Evolutionary conservation across 2,113 vertebrate genomes (phyloP), one percentile per base, ranked within the genome.

Genomic region (Sterrhoptilus dennistouni): DNA sequence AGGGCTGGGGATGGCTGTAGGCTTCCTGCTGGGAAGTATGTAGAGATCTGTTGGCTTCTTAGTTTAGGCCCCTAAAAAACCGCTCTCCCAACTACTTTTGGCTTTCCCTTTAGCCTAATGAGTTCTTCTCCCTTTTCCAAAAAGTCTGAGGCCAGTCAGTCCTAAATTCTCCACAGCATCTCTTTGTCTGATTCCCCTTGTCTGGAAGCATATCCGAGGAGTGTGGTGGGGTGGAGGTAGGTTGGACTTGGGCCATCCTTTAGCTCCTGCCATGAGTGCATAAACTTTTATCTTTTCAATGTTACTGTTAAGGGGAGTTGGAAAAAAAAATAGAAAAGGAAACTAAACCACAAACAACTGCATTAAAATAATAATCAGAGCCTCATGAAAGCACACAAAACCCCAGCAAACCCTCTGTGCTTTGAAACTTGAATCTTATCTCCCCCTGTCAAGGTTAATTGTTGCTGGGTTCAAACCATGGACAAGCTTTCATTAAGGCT

Each of bases 291-390:
- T 96, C 88, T 96, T 60, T 69, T 64, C 78, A 72, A 14, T 79
- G 50, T 85, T 70, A 68, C 44, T 45, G 44, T 87, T 89, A 72
- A 76, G 33, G 9, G 3, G 5, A 12, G 29, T 11, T 11, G 6
- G 20, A 18, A 25, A 20, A 57, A 38, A n/a, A 28, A 56, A 25
- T n/a, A 49, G 14, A n/a, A 45, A 52, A 49, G 70, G 82, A 90
- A 94, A 93, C 78, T 49, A 81, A 95, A 71, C 90, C 56, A 61
- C 76, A 93, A 96, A 93, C 72, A 95, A 93, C 83, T 42, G 29
- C 86, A 93, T 87, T 92, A 93, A 90, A 96, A 94, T 82, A 96
- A 96, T 93, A 95, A 88, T 93, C 92, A 90, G 75, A 74, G 60
- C 80, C 82, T 95, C 85, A 60, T 83, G 83, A 80, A 93, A 94